These are phyloP conservation scores for Urocynchramus pylzowi DNA, from an alignment of 2,113 vertebrate genomes.

Conservation along the genomic window DNA sequence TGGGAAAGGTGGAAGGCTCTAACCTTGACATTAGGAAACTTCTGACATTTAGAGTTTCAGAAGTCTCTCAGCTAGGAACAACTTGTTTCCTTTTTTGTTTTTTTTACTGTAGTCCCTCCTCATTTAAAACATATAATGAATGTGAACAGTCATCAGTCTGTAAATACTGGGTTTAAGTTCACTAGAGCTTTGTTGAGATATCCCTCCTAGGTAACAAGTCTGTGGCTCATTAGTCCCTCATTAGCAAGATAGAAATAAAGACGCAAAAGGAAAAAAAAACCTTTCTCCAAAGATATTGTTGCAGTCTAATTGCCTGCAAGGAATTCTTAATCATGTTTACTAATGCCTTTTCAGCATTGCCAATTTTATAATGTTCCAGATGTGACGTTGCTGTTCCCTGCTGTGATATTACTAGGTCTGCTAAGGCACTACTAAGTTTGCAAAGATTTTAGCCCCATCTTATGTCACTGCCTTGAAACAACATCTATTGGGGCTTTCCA, in stretches of 20 bases:
- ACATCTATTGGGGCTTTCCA: constrained; percentile 48
- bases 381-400: constrained; percentile 72
- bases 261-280: constrained; percentile 39
- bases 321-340: constrained; percentile 83
- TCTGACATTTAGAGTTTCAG: constrained; percentile 50
- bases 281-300: constrained; percentile 74
- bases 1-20: constrained; percentile 24
- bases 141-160: constrained; percentile 72
- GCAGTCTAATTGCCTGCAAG: constrained; percentile 79
- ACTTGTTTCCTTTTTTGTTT: constrained; percentile 19
- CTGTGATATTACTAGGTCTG: constrained; percentile 67
- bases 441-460: constrained; percentile 79
- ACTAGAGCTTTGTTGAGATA: constrained; percentile 73
- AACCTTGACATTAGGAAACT: constrained; percentile 33
- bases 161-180: constrained; percentile 79
- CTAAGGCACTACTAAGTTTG: constrained; percentile 57
- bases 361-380: constrained; percentile 77
- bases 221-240: constrained; percentile 80
- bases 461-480: constrained; percentile 73
- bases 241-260: constrained; percentile 79
- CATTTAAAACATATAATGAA: constrained; percentile 75
- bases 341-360: constrained; percentile 77
- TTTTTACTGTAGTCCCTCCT: constrained; percentile 44
- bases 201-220: constrained; percentile 77
- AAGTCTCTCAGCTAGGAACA: constrained; percentile 48